Evolutionary conservation across 2,797 vertebrate genomes (phyloP).

Genomic region (Champsocephalus gunnari): DNA sequence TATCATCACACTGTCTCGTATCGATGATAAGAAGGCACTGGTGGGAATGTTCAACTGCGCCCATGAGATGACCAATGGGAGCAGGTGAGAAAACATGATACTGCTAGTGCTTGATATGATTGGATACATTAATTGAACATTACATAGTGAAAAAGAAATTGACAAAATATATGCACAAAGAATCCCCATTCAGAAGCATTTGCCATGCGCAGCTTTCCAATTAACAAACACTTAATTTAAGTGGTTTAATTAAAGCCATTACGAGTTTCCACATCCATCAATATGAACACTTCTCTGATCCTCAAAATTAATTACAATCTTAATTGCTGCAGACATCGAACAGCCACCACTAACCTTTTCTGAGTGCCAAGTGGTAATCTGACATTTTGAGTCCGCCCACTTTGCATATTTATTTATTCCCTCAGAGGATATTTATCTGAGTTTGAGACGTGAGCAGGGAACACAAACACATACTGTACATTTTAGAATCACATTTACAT

Average conservation of each 20-base stretch:
- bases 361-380: constrained; percentile 25
- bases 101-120: too few relatives aligned
- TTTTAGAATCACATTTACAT: constrained; percentile 41
- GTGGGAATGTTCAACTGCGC: constrained; percentile 94
- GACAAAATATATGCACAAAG: too few relatives aligned
- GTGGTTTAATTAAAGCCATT: not conserved
- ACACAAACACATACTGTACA: constrained; percentile 22
- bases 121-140: too few relatives aligned
- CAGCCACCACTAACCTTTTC: constrained; percentile 17
- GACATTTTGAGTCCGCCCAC: constrained; percentile 42
- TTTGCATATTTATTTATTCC: constrained; percentile 40
- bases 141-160: too few relatives aligned
- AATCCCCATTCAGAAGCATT: not conserved
- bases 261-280: constrained; percentile 6
- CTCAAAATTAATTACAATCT: constrained; percentile 5
- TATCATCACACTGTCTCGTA: constrained; percentile 90
- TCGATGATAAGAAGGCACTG: constrained; percentile 91
- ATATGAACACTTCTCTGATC: not conserved
- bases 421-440: constrained; percentile 22
- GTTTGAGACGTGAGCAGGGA: constrained; percentile 9
- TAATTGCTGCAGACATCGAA: constrained; percentile 23
- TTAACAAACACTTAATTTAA: constrained; percentile 7
- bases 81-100: constrained; percentile 77
- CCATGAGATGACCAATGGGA: constrained; percentile 92
- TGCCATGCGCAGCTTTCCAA: constrained; percentile 7